Conservation (phyloP, 2,797 vertebrate genomes). For the Semotilus atromaculatus region DNA sequence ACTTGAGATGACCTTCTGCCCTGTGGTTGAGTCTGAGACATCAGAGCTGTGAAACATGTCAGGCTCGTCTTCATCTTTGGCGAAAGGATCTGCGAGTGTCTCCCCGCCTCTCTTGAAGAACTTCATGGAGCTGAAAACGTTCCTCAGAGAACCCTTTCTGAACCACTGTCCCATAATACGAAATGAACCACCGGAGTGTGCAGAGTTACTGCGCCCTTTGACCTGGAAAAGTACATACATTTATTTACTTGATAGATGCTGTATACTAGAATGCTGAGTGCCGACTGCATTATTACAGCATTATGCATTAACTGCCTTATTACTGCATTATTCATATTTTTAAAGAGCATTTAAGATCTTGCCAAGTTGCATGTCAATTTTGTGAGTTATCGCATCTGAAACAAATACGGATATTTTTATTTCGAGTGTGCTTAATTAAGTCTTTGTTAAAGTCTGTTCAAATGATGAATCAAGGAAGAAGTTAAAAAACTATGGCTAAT, state of each 20-base stretch:
- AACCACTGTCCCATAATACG: constrained; percentile 29
- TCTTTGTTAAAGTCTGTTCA: neutral
- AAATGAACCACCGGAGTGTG: neutral
- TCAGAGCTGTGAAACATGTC: neutral
- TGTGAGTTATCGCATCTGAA: neutral
- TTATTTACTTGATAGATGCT: neutral
- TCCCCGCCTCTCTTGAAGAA: neutral
- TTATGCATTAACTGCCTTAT: too few species aligned
- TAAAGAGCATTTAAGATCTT: neutral
- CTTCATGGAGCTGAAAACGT: neutral
- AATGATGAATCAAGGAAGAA: neutral
- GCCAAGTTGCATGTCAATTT: neutral
- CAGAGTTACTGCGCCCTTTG: constrained; percentile 4
- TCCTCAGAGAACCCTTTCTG: constrained; percentile 4
- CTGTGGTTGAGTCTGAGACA: neutral
- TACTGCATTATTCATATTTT: neutral
- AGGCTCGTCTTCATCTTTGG: constrained; percentile 24
- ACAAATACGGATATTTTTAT: neutral
- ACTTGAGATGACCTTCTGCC: neutral
- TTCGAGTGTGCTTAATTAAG: neutral
- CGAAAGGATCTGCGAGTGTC: constrained; percentile 34
- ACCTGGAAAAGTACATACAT: constrained; percentile 38
- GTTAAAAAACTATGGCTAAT: neutral
- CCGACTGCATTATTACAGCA: neutral
- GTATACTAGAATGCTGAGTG: neutral